These are phyloP conservation scores for Eulemur mongoz DNA, from an alignment of 2,797 vertebrate genomes.

Conservation along the genomic window DNA sequence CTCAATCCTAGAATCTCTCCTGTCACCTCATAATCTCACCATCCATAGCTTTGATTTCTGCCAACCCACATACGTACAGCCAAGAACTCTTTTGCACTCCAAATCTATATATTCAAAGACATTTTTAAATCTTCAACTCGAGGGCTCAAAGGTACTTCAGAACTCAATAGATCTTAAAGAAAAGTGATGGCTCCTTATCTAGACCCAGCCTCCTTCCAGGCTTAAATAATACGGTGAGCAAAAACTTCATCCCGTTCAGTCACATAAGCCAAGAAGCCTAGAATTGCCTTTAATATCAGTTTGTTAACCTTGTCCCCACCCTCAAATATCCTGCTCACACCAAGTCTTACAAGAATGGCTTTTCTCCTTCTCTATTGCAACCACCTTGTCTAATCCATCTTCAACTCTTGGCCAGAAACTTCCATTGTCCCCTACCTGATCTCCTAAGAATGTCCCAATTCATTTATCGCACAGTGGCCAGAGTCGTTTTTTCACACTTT, in stretches of 20 bases:
- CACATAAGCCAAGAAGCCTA: not conserved
- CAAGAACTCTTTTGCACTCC: not conserved
- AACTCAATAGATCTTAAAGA: not conserved
- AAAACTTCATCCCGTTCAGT: not conserved
- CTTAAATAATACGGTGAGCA: not conserved
- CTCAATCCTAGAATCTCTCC: not conserved
- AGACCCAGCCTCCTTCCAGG: not conserved
- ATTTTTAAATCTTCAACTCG: not conserved
- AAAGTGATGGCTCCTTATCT: not conserved
- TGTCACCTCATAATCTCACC: too few relatives aligned
- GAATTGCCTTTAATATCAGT: not conserved
- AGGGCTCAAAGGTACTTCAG: not conserved
- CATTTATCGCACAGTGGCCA: not conserved
- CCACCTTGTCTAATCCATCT: not conserved
- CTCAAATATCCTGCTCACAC: not conserved
- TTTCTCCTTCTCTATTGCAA: not conserved
- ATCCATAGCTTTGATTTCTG: not conserved
- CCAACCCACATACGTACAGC: rapidly evolving
- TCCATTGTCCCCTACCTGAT: not conserved
- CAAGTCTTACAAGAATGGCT: not conserved
- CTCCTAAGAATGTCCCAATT: not conserved
- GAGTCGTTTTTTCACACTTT: not conserved
- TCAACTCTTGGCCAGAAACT: not conserved
- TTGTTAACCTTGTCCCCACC: too few relatives aligned
- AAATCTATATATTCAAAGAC: not conserved